These are phyloP conservation scores for Meganola albula DNA, from an alignment of 2,888 invertebrate species.

Conservation along the genomic window DNA sequence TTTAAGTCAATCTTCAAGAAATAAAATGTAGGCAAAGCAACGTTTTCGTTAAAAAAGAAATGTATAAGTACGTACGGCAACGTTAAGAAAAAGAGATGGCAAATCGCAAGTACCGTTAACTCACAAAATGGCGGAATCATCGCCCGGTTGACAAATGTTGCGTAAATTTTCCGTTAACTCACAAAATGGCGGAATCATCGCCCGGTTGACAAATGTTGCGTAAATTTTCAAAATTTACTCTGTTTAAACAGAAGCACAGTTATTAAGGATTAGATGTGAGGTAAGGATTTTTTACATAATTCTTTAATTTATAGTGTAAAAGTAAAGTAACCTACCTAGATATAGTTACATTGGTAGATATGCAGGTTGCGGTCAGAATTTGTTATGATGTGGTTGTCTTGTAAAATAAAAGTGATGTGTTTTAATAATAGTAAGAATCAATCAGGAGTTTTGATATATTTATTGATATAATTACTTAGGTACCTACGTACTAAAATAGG, in stretches of 20 bases:
- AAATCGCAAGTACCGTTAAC: constrained; percentile 40
- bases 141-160: constrained; percentile 53
- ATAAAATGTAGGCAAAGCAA: constrained; percentile 38
- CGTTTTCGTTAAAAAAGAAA: constrained; percentile 23
- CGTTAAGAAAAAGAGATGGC: constrained; percentile 36
- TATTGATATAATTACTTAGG: too few species aligned
- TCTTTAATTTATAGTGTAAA: constrained; percentile 23
- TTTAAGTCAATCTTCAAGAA: constrained; percentile 30
- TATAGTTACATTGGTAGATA: too few species aligned
- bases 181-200: constrained; percentile 61
- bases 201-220: constrained; percentile 51
- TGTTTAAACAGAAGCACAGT: constrained; percentile 31
- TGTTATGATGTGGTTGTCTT: constrained; percentile 30
- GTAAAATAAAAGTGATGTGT: too few species aligned
- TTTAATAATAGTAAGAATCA: too few species aligned
- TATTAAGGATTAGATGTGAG: constrained; percentile 41
- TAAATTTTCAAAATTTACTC: constrained; percentile 38
- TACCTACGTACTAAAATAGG: too few species aligned
- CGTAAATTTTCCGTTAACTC: constrained; percentile 38
- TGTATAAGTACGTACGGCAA: constrained; percentile 32
- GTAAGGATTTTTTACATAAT: constrained; percentile 40
- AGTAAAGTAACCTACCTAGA: too few species aligned
- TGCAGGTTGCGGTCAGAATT: constrained; percentile 29
- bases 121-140: constrained; percentile 57
- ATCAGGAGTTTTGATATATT: too few species aligned